Percentiles rank a stretch among this genome's conserved stretches.
Evolutionary conservation across 2,113 vertebrate genomes (phyloP).

Genomic region (Poeciliopsis prolifica): DNA sequence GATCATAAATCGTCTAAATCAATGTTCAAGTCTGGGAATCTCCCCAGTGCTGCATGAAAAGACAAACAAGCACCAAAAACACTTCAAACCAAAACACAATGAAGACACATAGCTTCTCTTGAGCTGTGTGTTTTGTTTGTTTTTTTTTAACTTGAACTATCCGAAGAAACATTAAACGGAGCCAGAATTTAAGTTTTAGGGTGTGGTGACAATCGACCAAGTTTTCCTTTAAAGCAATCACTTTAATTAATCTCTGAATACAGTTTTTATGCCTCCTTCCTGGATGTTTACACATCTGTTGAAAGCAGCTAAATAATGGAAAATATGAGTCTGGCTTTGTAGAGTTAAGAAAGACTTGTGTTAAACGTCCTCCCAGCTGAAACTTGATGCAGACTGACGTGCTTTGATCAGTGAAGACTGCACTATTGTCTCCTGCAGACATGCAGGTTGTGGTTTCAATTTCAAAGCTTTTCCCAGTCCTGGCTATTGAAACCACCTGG

Average conservation of each 20-base stretch:
- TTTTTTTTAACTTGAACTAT: background rate
- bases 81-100: background rate
- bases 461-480: slow-evolving; percentile 36
- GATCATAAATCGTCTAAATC: background rate
- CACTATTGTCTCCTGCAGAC: slow-evolving; percentile 40
- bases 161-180: background rate
- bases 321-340: background rate
- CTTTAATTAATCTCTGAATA: background rate
- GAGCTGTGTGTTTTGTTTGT: too few species aligned
- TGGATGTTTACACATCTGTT: background rate
- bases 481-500: slow-evolving; percentile 52
- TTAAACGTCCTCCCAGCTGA: background rate
- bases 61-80: background rate
- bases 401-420: slow-evolving; percentile 43
- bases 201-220: background rate
- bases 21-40: background rate
- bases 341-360: background rate
- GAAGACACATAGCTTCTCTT: too few species aligned
- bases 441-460: slow-evolving; percentile 45
- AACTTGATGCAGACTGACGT: slow-evolving; percentile 2
- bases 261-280: too few species aligned
- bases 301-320: background rate
- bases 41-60: background rate
- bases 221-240: background rate
- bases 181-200: background rate